Evolutionary conservation across 2,113 vertebrate species (phyloP).

Genomic region (Gadus chalcogrammus): DNA sequence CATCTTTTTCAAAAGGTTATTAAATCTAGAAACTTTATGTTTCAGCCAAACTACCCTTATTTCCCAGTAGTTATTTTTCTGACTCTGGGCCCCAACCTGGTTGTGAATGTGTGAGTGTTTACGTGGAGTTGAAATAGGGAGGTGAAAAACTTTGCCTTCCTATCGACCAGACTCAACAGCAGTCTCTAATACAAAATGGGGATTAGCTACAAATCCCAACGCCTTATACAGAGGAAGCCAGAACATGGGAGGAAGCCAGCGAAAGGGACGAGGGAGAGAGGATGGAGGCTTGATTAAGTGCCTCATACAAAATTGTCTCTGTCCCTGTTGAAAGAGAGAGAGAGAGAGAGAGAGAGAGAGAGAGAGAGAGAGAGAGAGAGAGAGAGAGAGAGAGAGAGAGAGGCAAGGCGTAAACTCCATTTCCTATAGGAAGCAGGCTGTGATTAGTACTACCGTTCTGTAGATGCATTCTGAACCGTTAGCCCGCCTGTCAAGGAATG

Average conservation of each 20-base stretch:
- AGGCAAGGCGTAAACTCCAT: too few relatives aligned
- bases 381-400: too few relatives aligned
- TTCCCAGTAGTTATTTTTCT: too few relatives aligned
- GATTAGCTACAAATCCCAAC: slow-evolving; percentile 38
- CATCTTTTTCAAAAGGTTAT: too few relatives aligned
- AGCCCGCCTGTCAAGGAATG: slow-evolving; percentile 7
- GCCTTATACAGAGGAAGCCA: slow-evolving; percentile 34
- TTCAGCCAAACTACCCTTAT: too few relatives aligned
- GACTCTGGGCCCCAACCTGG: too few relatives aligned
- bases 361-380: too few relatives aligned
- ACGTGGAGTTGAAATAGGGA: neutral
- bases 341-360: slow-evolving; percentile 3
- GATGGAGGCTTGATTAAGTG: slow-evolving; percentile 36
- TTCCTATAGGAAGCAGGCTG: slow-evolving; percentile 20
- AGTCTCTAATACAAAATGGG: slow-evolving; percentile 39
- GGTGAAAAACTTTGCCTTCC: slow-evolving; percentile 29
- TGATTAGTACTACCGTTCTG: slow-evolving; percentile 26
- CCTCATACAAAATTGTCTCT: slow-evolving; percentile 19
- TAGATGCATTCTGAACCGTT: neutral
- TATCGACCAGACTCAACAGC: slow-evolving; percentile 36
- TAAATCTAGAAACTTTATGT: too few relatives aligned
- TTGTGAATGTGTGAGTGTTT: too few relatives aligned
- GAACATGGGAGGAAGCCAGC: slow-evolving; percentile 21
- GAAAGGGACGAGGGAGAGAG: slow-evolving; percentile 18
- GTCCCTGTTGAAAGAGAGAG: slow-evolving; percentile 28